Percentiles rank a stretch among this genome's conserved stretches.
Conservation (phyloP, 2,888 invertebrate genomes). For the Clostera curtula region DNA sequence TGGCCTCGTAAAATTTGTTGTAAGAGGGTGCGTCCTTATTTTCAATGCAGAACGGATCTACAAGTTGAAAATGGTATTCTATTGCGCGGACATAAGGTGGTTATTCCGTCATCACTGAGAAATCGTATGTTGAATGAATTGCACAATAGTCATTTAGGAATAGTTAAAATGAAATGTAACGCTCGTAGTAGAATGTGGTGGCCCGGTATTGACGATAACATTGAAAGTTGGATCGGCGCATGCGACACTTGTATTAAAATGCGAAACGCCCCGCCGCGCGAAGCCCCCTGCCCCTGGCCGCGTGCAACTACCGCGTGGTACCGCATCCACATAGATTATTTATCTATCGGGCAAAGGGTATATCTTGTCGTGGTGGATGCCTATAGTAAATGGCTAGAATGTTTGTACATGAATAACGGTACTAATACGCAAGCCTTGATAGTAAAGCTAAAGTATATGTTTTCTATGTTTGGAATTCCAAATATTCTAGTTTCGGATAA, state of each 20-base stretch:
- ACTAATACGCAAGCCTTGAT: constrained; percentile 9
- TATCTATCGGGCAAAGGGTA: constrained; percentile 8
- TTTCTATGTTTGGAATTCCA: constrained; percentile 15
- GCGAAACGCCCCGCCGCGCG: constrained; percentile 11
- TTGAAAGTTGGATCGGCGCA: too few species aligned
- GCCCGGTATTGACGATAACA: too few species aligned
- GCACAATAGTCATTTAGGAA: constrained; percentile 12
- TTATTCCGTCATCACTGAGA: neutral
- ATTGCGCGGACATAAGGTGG: constrained; percentile 5
- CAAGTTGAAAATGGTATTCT: constrained; percentile 1
- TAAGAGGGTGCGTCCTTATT: constrained; percentile 3
- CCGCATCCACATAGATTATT: constrained; percentile 16
- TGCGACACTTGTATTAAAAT: constrained; percentile 3
- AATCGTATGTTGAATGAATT: constrained; percentile 9
- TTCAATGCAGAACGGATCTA: constrained; percentile 1
- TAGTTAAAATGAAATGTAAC: constrained; percentile 8
- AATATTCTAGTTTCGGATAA: constrained; percentile 15
- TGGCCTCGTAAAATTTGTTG: constrained; percentile 2
- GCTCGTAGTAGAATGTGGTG: constrained; percentile 12
- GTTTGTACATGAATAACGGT: constrained; percentile 10
- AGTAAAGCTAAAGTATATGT: constrained; percentile 9
- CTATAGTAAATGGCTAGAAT: constrained; percentile 16
- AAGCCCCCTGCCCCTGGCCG: constrained; percentile 14
- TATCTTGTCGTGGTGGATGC: constrained; percentile 12
- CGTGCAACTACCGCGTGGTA: constrained; percentile 9